These are phyloP conservation scores for Sphaerophoria taeniata DNA, from an alignment of 2,888 invertebrate species.

Conservation along the genomic window DNA sequence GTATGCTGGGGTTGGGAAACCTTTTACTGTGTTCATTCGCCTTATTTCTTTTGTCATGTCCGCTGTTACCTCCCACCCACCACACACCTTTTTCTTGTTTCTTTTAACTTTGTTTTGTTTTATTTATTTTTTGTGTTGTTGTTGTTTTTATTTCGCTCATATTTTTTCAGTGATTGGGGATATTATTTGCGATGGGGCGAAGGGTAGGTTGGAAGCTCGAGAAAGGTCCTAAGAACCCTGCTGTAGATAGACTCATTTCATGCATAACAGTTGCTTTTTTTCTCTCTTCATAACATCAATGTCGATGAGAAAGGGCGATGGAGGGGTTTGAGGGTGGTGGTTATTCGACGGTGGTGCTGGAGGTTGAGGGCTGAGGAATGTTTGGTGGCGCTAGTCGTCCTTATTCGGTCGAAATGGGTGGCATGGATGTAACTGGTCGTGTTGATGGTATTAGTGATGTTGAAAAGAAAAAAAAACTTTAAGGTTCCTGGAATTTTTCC, in stretches of 20 bases:
- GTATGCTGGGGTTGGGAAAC: slow-evolving; percentile 43
- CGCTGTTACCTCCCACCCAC: slow-evolving; percentile 33
- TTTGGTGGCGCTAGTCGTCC: slow-evolving; percentile 37
- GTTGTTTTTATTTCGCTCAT: slow-evolving; percentile 44
- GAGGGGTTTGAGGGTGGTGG: neutral
- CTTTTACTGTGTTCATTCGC: slow-evolving; percentile 69
- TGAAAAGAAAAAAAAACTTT: slow-evolving; percentile 54
- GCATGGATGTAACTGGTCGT: slow-evolving; percentile 17
- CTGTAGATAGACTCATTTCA: slow-evolving; percentile 67
- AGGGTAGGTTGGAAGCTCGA: slow-evolving; percentile 20
- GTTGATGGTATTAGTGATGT: slow-evolving; percentile 49
- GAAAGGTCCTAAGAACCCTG: slow-evolving; percentile 50
- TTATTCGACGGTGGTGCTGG: neutral
- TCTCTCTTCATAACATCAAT: slow-evolving; percentile 52
- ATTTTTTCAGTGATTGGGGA: slow-evolving; percentile 56
- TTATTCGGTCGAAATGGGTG: neutral
- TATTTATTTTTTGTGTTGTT: slow-evolving; percentile 24
- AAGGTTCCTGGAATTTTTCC: slow-evolving; percentile 62
- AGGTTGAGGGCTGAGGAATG: slow-evolving; percentile 22
- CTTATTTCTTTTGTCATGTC: slow-evolving; percentile 28
- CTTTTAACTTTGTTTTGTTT: slow-evolving; percentile 42
- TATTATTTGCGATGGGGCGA: slow-evolving; percentile 38
- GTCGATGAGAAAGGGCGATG: slow-evolving; percentile 20
- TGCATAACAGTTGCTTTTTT: slow-evolving; percentile 68
- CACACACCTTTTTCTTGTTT: slow-evolving; percentile 57